These are phyloP conservation scores for Yponomeuta plumbellus DNA, from an alignment of 2,888 invertebrate species.

Conservation along the genomic window DNA sequence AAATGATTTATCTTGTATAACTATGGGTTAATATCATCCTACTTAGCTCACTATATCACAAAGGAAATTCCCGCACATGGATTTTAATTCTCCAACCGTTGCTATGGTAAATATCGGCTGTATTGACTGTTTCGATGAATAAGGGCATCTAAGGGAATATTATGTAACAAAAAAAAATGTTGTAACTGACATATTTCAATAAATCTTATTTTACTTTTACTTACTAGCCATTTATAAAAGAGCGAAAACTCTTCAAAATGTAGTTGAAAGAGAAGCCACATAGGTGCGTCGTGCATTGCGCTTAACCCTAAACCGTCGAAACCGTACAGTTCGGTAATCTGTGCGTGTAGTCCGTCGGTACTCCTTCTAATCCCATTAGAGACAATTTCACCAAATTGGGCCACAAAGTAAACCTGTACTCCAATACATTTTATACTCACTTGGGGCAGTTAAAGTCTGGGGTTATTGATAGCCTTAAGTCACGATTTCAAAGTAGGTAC, in stretches of 20 bases:
- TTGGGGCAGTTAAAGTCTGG: neutral
- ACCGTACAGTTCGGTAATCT: conserved; percentile 67
- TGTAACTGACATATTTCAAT: no score
- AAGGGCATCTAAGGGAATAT: no score
- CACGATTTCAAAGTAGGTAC: neutral
- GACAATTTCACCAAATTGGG: conserved; percentile 44
- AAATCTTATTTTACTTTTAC: neutral
- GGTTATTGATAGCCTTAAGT: neutral
- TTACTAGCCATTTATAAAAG: neutral
- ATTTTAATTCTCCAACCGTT: no score
- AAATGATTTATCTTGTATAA: no score
- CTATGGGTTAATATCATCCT: no score
- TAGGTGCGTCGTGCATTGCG: conserved; percentile 33
- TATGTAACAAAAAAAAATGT: no score
- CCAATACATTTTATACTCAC: conserved; percentile 8
- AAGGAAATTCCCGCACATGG: no score
- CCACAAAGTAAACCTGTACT: conserved; percentile 27
- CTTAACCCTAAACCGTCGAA: conserved; percentile 70
- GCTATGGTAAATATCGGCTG: no score
- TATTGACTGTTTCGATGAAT: no score
- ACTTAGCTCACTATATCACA: no score
- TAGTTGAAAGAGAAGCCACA: conserved; percentile 40
- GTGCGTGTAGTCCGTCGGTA: conserved; percentile 39
- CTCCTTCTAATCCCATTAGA: conserved; percentile 59
- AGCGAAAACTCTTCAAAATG: neutral